Evolutionary conservation across 1,140 invertebrate species (phyloP).

Genomic region (Leguminivora glycinivorella): DNA sequence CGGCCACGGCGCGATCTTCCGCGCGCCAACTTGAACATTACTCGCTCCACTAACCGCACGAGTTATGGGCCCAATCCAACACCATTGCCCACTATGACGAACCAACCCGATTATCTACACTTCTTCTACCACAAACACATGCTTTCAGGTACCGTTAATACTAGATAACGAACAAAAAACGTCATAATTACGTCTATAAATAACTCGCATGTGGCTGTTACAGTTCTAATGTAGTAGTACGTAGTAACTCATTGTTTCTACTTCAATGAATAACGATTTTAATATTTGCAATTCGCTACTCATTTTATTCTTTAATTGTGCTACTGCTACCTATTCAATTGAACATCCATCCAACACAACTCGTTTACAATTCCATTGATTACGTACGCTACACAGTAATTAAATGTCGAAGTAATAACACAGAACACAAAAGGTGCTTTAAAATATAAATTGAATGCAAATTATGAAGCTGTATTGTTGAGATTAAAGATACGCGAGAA

Average conservation of each 20-base stretch:
- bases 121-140: slow-evolving; percentile 6
- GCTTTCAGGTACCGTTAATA: slow-evolving; percentile 1
- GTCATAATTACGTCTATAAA: neutral
- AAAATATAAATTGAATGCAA: slow-evolving; percentile 7
- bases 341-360: slow-evolving; percentile 3
- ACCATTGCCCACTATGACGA: slow-evolving; percentile 44
- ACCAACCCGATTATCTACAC: neutral
- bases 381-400: slow-evolving; percentile 2
- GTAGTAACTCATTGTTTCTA: neutral
- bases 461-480: slow-evolving; percentile 9
- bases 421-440: slow-evolving; percentile 7
- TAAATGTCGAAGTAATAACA: slow-evolving; percentile 15
- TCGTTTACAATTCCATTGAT: slow-evolving; percentile 10
- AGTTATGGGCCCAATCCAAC: slow-evolving; percentile 68
- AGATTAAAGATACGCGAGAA: slow-evolving; percentile 5
- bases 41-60: slow-evolving; percentile 66
- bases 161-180: slow-evolving; percentile 3
- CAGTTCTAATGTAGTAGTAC: neutral
- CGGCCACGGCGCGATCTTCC: slow-evolving; percentile 42
- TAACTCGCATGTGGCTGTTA: neutral
- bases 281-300: neutral
- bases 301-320: neutral
- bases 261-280: neutral
- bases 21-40: slow-evolving; percentile 57
- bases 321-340: neutral